A percentile compares a stretch with the other conserved stretches of the same genome.
Evolutionary conservation across 1,140 invertebrate species (phyloP).

Genomic region (Heliothis subflexa): DNA sequence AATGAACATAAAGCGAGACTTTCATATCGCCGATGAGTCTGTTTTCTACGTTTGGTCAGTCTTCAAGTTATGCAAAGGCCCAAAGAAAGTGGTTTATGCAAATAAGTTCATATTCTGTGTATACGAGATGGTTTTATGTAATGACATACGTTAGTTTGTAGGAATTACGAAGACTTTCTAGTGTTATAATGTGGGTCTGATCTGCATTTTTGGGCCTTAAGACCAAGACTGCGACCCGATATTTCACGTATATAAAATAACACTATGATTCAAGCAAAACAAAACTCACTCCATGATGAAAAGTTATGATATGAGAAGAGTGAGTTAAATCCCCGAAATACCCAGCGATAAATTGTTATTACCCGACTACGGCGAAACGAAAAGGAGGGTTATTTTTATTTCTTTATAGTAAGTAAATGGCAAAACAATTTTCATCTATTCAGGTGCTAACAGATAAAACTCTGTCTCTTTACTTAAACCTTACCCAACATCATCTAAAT

Average conservation of each 20-base stretch:
- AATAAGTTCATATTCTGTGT: conserved; percentile 44
- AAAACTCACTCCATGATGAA: no score
- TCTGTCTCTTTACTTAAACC: neutral
- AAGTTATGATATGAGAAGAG: no score
- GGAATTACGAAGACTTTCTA: conserved; percentile 32
- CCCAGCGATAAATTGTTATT: no score
- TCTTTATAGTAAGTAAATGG: no score
- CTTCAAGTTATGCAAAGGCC: conserved; percentile 48
- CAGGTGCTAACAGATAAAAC: neutral
- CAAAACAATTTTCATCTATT: neutral
- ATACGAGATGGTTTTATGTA: conserved; percentile 37
- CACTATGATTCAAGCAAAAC: no score
- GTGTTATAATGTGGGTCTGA: neutral
- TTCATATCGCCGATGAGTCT: conserved; percentile 11
- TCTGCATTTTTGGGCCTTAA: no score
- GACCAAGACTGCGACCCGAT: no score
- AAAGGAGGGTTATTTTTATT: no score
- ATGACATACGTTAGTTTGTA: conserved; percentile 1
- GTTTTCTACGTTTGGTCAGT: conserved; percentile 10
- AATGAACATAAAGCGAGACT: conserved; percentile 16
- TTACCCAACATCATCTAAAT: neutral
- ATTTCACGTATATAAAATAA: no score
- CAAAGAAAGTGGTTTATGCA: conserved; percentile 54
- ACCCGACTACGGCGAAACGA: no score
- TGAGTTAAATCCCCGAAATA: no score